phyloP scores from a whole-genome alignment of 2,113 vertebrate genomes.

The Mormyrus lacerda region DNA sequence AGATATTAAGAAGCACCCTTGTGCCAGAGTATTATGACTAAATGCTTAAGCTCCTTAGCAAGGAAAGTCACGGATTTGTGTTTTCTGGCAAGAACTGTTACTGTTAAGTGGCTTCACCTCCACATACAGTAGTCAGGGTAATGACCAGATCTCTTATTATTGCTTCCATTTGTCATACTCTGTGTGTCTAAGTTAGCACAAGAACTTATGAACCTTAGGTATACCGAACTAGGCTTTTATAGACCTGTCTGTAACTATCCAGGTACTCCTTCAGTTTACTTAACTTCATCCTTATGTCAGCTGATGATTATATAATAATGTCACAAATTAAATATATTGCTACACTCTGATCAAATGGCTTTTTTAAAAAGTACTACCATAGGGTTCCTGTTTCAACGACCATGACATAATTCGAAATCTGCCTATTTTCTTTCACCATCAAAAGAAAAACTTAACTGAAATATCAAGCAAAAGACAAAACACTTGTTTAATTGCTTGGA shows the following conservation, averaged over 20 bases:
- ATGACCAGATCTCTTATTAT: neutral
- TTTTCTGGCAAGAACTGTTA: neutral
- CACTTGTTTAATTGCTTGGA: neutral
- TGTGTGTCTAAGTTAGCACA: neutral
- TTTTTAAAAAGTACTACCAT: neutral
- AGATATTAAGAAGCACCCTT: neutral
- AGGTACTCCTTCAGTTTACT: neutral
- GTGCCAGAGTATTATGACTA: neutral
- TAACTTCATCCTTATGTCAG: neutral
- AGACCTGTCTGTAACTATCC: neutral
- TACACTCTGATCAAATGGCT: neutral
- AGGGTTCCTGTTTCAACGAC: neutral
- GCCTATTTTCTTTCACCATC: neutral
- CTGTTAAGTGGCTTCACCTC: neutral
- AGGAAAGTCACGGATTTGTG: neutral
- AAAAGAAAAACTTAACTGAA: neutral
- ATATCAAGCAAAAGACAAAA: neutral
- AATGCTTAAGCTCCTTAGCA: neutral
- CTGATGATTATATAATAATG: neutral
- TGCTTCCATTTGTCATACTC: neutral
- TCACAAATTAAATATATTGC: neutral
- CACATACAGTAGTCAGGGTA: neutral
- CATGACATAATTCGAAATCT: neutral
- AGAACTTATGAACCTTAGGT: neutral
- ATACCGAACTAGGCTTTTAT: neutral